These are phyloP conservation scores for Meles meles DNA, from an alignment of 2,113 vertebrate genomes.

Conservation along the genomic window DNA sequence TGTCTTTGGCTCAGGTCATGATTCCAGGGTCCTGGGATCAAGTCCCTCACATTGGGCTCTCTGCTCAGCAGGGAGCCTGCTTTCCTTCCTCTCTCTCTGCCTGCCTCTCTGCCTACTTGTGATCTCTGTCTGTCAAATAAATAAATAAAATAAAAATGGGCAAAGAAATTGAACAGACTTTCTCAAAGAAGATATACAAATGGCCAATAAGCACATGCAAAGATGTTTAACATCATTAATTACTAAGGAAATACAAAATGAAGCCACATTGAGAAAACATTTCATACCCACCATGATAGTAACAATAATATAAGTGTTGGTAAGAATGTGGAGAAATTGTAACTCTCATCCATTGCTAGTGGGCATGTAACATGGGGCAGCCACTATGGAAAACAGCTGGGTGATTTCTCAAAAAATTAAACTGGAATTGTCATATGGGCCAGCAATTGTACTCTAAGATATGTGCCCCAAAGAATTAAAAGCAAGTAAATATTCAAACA, in stretches of 20 bases:
- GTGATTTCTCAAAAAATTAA: background rate
- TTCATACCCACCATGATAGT: background rate
- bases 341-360: background rate
- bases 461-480: background rate
- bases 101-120: no score
- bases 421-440: background rate
- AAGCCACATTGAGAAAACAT: background rate
- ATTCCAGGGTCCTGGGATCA: no score
- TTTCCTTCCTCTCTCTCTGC: no score
- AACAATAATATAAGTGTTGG: background rate
- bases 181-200: background rate
- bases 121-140: no score
- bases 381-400: background rate
- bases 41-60: no score
- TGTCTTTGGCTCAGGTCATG: no score
- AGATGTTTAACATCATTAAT: background rate
- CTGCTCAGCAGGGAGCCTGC: no score
- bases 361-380: background rate
- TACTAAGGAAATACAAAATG: background rate
- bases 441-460: background rate
- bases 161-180: background rate
- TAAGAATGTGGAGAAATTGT: background rate
- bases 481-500: background rate
- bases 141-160: background rate
- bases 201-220: background rate